Evolutionary conservation across 2,888 invertebrate genomes (phyloP).

Genomic region (Megaustenia siamemsis): DNA sequence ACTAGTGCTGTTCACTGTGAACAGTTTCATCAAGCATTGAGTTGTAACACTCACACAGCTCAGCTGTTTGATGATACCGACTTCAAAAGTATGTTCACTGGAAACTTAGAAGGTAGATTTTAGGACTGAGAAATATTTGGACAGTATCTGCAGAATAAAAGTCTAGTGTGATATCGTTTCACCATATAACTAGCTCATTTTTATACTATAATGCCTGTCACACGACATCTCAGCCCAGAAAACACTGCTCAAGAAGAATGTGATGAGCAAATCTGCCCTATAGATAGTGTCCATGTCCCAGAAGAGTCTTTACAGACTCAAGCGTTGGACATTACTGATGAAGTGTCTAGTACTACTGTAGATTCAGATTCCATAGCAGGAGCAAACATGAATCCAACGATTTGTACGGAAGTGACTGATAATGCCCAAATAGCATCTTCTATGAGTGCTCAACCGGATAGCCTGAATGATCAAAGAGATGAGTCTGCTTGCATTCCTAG

Average conservation of each 20-base stretch:
- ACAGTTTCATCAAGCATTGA: background rate
- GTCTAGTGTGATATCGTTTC: background rate
- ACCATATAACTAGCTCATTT: too few relatives aligned
- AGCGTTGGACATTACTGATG: background rate
- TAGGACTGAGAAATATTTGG: background rate
- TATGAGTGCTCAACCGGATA: slow-evolving; percentile 21
- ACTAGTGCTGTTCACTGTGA: background rate
- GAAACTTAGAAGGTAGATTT: background rate
- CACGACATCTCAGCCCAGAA: slow-evolving; percentile 23
- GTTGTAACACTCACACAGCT: background rate
- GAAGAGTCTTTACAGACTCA: slow-evolving; percentile 2
- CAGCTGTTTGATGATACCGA: background rate
- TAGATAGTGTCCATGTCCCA: background rate
- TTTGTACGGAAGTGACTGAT: background rate
- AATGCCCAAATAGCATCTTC: slow-evolving; percentile 10
- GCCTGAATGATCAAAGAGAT: background rate
- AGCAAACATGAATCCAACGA: background rate
- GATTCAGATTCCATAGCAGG: slow-evolving; percentile 29
- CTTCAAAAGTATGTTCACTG: background rate
- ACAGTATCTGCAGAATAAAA: background rate
- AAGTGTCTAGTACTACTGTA: slow-evolving; percentile 39
- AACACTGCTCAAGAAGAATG: background rate
- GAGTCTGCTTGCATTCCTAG: background rate
- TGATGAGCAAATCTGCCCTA: background rate
- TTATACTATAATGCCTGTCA: slow-evolving; percentile 40